Base-by-base conservation (phyloP, 2,888 invertebrate species). In the Himalopsyche anomala region DNA sequence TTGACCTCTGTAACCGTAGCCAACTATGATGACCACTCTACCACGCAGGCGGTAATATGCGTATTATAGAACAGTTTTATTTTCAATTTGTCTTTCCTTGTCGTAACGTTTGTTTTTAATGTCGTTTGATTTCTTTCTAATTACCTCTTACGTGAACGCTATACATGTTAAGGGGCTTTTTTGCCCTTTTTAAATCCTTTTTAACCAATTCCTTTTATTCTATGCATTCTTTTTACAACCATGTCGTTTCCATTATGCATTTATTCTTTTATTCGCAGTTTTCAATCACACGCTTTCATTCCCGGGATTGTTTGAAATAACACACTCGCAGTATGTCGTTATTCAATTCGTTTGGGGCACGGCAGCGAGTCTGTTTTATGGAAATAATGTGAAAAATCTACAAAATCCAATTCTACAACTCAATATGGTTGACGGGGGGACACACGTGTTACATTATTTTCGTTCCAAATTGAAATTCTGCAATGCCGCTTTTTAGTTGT, bases 381-480 rank as follows among this genome's bases (percentile, higher is more conserved):
- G 62, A 62, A 62, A 62, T 62, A 62, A 62, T 8, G 62, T 62
- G 62, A 62, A 62, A 62, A 62, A 62, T 62, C 62, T 62, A 62
- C 62, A 62, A 62, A 56, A 62, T 62, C 19, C 62, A 62, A 62
- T 62, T 62, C 62, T 62, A 28, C 62, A 62, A 62, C 28, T 62
- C 62, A 62, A 62, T 62, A 62, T 62, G 62, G 62, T 62, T 62
- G 62, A 62, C 62, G 62, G 62, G 62, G 62, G 6, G 6, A 28
- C 62, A 28, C 62, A 62, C 62, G 62, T 62, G 62, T 62, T 62
- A 62, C 62, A 62, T 62, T 62, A 62, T 62, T 62, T 62, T 62
- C 62, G n/a, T 11, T 62, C 42, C 62, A 15, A 62, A 62, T 62
- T 62, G 62, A 28, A 62, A 62, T 19, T 62, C 62, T 62, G 62